Evolutionary conservation across 2,113 vertebrate genomes (phyloP).

Genomic region (Microcebus griseorufus): DNA sequence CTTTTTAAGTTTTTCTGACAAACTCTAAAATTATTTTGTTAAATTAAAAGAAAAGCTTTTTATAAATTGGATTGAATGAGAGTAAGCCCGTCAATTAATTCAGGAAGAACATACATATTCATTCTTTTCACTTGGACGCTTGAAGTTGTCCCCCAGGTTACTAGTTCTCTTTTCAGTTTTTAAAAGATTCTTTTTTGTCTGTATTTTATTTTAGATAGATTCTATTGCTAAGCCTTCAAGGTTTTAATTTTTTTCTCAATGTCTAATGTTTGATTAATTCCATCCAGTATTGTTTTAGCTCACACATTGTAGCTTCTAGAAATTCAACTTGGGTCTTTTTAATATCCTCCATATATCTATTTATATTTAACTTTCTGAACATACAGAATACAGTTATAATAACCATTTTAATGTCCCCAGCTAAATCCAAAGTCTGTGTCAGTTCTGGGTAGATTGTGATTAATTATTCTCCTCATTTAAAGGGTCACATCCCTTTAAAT

Average conservation of each 20-base stretch:
- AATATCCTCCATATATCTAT: background rate
- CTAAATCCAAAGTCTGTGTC: background rate
- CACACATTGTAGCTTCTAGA: background rate
- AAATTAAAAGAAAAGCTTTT: background rate
- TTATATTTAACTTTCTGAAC: background rate
- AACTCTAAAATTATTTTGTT: background rate
- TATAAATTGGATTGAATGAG: background rate
- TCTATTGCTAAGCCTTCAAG: background rate
- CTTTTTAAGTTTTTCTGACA: background rate
- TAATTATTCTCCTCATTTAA: background rate
- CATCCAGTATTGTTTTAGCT: background rate
- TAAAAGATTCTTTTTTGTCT: background rate
- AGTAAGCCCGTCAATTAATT: background rate
- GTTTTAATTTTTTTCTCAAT: background rate
- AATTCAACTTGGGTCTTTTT: background rate
- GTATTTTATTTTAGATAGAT: slow-evolving; percentile 5
- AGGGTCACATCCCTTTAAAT: background rate
- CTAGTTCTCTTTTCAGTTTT: background rate
- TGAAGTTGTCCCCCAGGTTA: background rate
- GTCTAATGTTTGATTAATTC: background rate
- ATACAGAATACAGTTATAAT: background rate
- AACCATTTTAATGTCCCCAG: background rate
- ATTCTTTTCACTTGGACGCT: background rate
- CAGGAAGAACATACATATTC: background rate
- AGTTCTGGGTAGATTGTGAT: background rate